phyloP scores from a whole-genome alignment of 2,113 vertebrate species.

The Jaculus jaculus region DNA sequence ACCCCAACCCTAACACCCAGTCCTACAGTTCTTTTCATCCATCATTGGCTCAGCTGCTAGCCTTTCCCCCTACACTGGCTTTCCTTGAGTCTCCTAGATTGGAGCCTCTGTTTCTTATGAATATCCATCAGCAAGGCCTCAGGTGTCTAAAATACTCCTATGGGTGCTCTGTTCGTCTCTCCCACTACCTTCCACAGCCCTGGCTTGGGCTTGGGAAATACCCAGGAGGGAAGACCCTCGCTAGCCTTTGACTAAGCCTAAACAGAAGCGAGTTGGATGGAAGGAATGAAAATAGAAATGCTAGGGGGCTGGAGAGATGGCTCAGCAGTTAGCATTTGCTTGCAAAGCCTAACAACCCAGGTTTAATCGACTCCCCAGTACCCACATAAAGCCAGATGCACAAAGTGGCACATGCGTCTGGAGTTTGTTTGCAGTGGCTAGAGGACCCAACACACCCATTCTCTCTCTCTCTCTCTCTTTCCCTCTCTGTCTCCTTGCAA shows the following conservation, averaged over 20 bases:
- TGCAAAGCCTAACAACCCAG: too few species aligned
- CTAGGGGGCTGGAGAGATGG: neutral
- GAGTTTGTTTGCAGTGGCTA: too few species aligned
- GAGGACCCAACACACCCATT: too few species aligned
- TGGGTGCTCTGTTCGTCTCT: neutral
- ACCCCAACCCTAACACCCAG: too few species aligned
- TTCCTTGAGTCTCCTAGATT: slow-evolving; percentile 34
- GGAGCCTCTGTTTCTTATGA: slow-evolving; percentile 51
- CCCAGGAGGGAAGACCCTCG: neutral
- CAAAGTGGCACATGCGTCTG: too few species aligned
- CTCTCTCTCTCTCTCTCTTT: too few species aligned
- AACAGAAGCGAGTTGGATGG: neutral
- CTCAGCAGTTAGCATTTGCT: too few species aligned
- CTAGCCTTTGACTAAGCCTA: neutral
- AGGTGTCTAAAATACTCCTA: neutral
- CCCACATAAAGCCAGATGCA: too few species aligned
- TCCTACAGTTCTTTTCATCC: neutral
- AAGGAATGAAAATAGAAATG: neutral
- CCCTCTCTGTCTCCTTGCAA: too few species aligned
- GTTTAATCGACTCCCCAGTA: too few species aligned
- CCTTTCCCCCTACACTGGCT: neutral
- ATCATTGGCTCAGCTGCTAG: neutral
- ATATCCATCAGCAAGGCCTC: neutral
- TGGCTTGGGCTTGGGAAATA: neutral
- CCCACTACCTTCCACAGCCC: neutral